Evolutionary conservation across 2,888 invertebrate species (phyloP), one percentile per base, ranked within the genome.

Genomic region (Rhopalosiphum nymphaeae): DNA sequence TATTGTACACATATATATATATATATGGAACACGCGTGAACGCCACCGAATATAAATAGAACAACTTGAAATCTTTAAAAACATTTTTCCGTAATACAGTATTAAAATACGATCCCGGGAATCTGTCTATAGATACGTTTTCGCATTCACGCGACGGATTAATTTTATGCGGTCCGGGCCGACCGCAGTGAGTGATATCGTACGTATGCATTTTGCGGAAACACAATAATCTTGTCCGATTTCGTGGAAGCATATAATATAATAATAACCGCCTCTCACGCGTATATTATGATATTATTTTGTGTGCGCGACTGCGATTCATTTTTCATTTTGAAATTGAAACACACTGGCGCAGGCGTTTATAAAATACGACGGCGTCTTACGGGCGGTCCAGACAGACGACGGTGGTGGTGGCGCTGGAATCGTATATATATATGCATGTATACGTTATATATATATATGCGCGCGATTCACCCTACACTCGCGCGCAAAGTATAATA

Each of bases 271-370:
- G 21, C 57, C 57, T 57, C 57, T 57, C 78, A 2, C 36, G 21
- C 78, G 21, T 36, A 36, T 78, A 78, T 78, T 78, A 78, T 78
- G 78, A 78, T 78, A 78, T 78, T 87, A 87, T n/a, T 87, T 87
- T 87, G 87, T 87, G 49, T n/a, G 16, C n/a, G 53, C 87, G 36
- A n/a, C 21, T 87, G 49, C 49, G 87, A 49, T 87, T 87, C 87
- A 87, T 87, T 87, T 87, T 87, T 87, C 87, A 87, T 87, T 87
- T 87, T 16, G 21, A 87, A 87, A 87, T 85, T 87, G 29, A 87
- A 87, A 87, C n/a, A 49, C 49, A 49, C 49, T n/a, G 87, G n/a
- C n/a, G 53, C 29, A n/a, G 49, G 29, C 49, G n/a, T 87, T 87
- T 49, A 87, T 87, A 49, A 87, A 87, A 87, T n/a, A 49, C 87